Base-by-base conservation (phyloP, 1,140 invertebrate species). In the Lordiphosa stackelbergi region DNA sequence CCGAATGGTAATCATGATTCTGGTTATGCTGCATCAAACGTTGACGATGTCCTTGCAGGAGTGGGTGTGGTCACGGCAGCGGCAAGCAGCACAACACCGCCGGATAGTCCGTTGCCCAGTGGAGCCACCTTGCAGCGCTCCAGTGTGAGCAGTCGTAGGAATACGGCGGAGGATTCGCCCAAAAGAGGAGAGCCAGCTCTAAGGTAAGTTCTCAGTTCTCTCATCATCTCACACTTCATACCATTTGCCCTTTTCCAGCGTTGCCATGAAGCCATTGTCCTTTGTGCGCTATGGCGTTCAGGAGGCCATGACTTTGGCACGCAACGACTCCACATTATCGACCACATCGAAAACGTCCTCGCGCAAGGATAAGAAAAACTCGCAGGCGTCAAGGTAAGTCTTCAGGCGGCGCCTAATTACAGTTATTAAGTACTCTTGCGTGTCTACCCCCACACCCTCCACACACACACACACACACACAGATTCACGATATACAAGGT, bases 401-500 rank as follows among this genome's bases (percentile, higher is more conserved):
- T 28, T 49, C 24, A 13, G 4, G 9, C 16, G 9, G 35, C 11
- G 34, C 34, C 63, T 69, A 77, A 79, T 79, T 75, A 66, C 57
- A 43, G 58, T 75, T 79, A 79, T 79, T 79, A 64, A 40, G 11
- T 10, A 7, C 11, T 19, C n/a, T n/a, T n/a, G 31, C 41, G 72
- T 56, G 73, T 75, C 48, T 71, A 71, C 13, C 4, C 42, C 35
- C 19, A 3, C 42, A n/a, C n/a, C n/a, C n/a, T n/a, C n/a, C n/a
- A n/a, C n/a, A n/a, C n/a, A n/a, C n/a, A n/a, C n/a, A n/a, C 35
- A 37, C 19, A 46, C 35, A 9, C 8, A 45, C 11, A 19, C n/a
- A 91, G 95, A 73, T 96, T 97, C 88, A 96, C 95, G 55, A 96
- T 97, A 85, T 96, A 96, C 88, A 96, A 96, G 89, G 94, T 95